These are phyloP conservation scores for Meles meles DNA, from an alignment of 2,113 vertebrate genomes.

Conservation along the genomic window DNA sequence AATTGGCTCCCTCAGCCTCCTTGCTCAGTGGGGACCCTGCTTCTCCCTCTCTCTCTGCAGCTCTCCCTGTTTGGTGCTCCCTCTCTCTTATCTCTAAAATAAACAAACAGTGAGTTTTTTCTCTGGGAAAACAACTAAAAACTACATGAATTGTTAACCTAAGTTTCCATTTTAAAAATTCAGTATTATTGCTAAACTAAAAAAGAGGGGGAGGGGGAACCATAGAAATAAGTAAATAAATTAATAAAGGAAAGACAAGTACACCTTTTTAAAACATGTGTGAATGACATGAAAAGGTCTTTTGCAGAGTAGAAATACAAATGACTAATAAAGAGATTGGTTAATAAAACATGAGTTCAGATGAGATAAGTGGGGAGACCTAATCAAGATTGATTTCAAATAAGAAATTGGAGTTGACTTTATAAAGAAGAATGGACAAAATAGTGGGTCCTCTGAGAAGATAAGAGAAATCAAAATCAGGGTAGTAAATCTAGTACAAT, in stretches of 20 bases:
- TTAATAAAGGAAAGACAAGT: background rate
- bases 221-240: background rate
- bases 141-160: background rate
- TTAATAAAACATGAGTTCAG: background rate
- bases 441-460: background rate
- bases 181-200: background rate
- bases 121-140: background rate
- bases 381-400: background rate
- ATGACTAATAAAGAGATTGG: background rate
- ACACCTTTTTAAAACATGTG: background rate
- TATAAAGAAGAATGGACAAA: background rate
- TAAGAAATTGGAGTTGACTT: background rate
- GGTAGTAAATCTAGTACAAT: background rate
- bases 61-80: too few species aligned
- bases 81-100: too few species aligned
- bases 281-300: background rate
- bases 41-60: too few species aligned
- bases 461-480: background rate
- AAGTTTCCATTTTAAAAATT: background rate
- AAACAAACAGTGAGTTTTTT: background rate
- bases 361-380: background rate
- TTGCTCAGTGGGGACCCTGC: too few species aligned
- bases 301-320: background rate
- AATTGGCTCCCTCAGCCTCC: too few species aligned
- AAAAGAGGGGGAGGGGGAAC: background rate